These are phyloP conservation scores for Cardiocondyla obscurior DNA, from an alignment of 1,140 invertebrate genomes.

Conservation along the genomic window DNA sequence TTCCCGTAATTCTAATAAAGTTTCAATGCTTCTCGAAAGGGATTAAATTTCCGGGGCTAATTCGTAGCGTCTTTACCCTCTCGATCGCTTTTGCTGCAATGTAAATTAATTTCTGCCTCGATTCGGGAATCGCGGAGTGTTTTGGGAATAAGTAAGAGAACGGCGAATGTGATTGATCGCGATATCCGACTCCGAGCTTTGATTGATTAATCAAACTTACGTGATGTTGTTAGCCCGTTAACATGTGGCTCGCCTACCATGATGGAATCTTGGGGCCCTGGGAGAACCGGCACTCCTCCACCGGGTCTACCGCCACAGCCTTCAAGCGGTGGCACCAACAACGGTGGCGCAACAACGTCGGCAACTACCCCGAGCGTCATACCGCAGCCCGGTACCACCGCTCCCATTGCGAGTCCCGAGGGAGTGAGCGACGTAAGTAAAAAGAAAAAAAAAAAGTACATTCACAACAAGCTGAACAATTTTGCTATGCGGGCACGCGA, in stretches of 20 bases:
- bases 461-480: not conserved
- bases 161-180: not conserved
- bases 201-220: constrained; percentile 35
- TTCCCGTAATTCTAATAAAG: not conserved
- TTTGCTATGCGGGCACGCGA: constrained; percentile 1
- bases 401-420: constrained; percentile 84
- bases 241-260: constrained; percentile 84
- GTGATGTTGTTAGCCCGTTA: constrained; percentile 82
- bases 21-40: not conserved
- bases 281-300: constrained; percentile 77
- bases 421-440: constrained; percentile 82
- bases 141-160: not conserved
- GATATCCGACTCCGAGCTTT: not conserved
- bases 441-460: constrained; percentile 15
- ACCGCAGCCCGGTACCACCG: constrained; percentile 74
- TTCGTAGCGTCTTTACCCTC: not conserved
- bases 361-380: constrained; percentile 64
- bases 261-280: constrained; percentile 81
- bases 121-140: not conserved
- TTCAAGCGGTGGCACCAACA: constrained; percentile 70
- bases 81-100: not conserved
- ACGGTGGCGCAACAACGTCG: constrained; percentile 71
- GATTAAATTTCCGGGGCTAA: not conserved
- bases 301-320: constrained; percentile 75
- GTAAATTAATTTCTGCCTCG: not conserved